phyloP scores from a whole-genome alignment of 2,113 vertebrate species.

The Anarhynchus alexandrinus region DNA sequence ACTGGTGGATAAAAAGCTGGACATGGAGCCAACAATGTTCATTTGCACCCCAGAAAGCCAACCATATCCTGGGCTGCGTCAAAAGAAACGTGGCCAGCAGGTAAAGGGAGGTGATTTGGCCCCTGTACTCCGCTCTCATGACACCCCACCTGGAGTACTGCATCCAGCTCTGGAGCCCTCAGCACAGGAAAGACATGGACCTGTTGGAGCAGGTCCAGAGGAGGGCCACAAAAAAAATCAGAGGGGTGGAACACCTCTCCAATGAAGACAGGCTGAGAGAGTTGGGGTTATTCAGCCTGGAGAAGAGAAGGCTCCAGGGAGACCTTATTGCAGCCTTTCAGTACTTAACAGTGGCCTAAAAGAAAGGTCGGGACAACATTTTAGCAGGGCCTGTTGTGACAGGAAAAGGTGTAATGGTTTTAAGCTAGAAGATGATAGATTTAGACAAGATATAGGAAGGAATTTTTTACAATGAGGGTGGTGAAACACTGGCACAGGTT shows the following conservation, averaged over 20 bases:
- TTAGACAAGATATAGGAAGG: background rate
- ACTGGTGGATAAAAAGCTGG: background rate
- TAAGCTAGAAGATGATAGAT: background rate
- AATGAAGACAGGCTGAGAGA: background rate
- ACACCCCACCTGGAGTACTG: background rate
- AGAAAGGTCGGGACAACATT: background rate
- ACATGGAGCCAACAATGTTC: background rate
- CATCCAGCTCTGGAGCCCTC: background rate
- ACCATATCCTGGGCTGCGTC: background rate
- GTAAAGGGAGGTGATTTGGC: background rate
- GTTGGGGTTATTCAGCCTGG: background rate
- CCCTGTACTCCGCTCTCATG: background rate
- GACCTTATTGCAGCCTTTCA: background rate
- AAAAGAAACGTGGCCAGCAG: background rate
- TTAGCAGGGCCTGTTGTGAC: background rate
- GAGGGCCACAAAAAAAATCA: background rate
- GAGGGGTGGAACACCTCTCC: background rate
- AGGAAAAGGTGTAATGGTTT: background rate
- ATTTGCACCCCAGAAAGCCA: background rate
- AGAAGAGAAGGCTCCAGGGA: background rate
- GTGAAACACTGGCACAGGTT: background rate
- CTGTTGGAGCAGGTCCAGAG: background rate
- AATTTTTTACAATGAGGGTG: background rate
- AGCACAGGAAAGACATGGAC: background rate
- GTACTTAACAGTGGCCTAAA: background rate